phyloP scores from a whole-genome alignment of 1,140 invertebrate species.

The Condylostylus longicornis region DNA sequence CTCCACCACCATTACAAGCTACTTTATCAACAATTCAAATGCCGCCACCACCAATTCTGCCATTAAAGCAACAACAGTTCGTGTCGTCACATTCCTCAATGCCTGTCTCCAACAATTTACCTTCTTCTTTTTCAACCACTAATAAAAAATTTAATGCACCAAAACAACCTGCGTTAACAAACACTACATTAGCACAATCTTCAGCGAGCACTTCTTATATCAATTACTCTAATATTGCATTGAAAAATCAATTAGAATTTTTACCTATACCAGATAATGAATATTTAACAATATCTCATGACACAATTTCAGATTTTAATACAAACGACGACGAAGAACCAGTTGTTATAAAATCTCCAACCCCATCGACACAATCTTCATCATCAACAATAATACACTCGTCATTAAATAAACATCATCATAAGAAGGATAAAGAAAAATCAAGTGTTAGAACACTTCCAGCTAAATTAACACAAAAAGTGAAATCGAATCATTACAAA shows the following conservation, averaged over 20 bases:
- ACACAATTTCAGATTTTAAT: constrained; percentile 27
- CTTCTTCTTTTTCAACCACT: constrained; percentile 3
- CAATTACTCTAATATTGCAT: neutral
- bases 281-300: constrained; percentile 29
- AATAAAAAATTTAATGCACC: neutral
- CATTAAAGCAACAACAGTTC: constrained; percentile 6
- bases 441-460: constrained; percentile 26
- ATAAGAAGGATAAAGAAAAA: constrained; percentile 19
- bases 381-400: constrained; percentile 2
- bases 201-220: neutral
- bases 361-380: neutral
- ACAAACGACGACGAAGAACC: constrained; percentile 31
- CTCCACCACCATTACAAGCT: constrained; percentile 9
- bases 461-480: constrained; percentile 27
- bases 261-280: constrained; percentile 29
- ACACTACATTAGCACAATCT: no score
- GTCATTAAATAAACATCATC: constrained; percentile 4
- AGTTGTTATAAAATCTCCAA: constrained; percentile 15
- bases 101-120: neutral
- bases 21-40: neutral
- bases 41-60: neutral
- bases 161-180: neutral
- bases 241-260: constrained; percentile 9
- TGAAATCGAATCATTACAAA: constrained; percentile 19
- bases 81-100: neutral